Conservation (phyloP, 1,140 invertebrate genomes). For the Aphaenogaster rudis region DNA sequence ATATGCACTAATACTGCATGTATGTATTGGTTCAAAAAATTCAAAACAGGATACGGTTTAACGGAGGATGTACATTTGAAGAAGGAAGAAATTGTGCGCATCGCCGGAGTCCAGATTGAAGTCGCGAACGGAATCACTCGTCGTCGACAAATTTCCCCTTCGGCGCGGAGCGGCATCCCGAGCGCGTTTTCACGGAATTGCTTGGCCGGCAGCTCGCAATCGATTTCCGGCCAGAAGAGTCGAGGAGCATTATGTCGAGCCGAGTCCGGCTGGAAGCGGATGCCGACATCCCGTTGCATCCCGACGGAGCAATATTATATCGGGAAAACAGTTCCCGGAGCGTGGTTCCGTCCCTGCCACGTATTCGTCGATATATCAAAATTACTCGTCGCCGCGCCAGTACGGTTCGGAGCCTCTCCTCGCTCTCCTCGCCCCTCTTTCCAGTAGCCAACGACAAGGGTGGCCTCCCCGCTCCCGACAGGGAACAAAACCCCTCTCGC, state of each 20-base stretch:
- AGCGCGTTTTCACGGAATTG: conserved; percentile 48
- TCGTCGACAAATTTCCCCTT: conserved; percentile 50
- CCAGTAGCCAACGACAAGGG: background rate
- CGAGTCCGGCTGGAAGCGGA: conserved; percentile 26
- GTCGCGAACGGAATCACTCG: conserved; percentile 37
- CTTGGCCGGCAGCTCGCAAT: conserved; percentile 62
- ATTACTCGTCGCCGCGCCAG: conserved; percentile 78
- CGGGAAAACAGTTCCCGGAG: conserved; percentile 63
- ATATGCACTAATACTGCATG: no score
- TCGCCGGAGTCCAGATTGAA: conserved; percentile 18
- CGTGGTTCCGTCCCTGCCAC: conserved; percentile 4
- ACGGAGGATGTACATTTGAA: background rate
- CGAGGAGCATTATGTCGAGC: conserved; percentile 69
- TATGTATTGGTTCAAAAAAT: background rate
- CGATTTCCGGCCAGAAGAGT: conserved; percentile 66
- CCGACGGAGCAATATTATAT: conserved; percentile 75
- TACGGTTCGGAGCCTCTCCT: background rate
- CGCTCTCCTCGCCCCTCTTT: conserved; percentile 29
- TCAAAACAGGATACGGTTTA: background rate
- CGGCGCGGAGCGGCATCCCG: background rate
- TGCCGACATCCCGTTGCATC: conserved; percentile 51
- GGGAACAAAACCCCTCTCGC: conserved; percentile 23
- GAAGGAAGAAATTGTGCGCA: conserved; percentile 24
- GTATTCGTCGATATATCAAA: conserved; percentile 79
- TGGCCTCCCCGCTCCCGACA: background rate